A percentile compares a stretch with the other conserved stretches of the same genome.
These are phyloP conservation scores for Muscicapa comitata DNA, from an alignment of 2,797 vertebrate genomes.

Conservation along the genomic window DNA sequence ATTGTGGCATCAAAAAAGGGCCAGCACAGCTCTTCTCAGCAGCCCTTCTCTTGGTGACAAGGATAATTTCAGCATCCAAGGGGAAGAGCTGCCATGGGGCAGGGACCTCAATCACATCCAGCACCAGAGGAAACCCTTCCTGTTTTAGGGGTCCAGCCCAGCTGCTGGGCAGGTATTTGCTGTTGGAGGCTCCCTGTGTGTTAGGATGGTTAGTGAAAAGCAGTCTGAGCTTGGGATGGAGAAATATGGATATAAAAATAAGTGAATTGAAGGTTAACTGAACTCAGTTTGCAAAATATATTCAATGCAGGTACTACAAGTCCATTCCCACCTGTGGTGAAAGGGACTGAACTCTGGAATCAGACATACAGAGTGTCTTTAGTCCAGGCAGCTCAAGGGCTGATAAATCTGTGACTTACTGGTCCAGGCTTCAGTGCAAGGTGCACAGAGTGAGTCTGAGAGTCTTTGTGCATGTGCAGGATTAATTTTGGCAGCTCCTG, in stretches of 20 bases:
- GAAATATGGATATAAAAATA: not conserved
- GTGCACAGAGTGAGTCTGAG: not conserved
- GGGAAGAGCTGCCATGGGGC: not conserved
- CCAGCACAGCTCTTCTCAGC: not conserved
- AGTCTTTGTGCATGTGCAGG: not conserved
- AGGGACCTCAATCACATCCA: not conserved
- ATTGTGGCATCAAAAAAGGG: not conserved
- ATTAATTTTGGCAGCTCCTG: not conserved
- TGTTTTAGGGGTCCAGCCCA: fast-evolving
- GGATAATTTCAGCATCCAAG: not conserved
- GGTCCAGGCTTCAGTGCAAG: not conserved
- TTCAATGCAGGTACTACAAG: not conserved
- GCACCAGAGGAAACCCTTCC: not conserved
- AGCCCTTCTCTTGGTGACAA: not conserved
- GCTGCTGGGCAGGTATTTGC: not conserved
- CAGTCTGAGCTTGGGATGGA: not conserved
- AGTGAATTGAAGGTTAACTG: not conserved
- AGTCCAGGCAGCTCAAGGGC: not conserved
- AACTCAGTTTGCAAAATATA: not conserved
- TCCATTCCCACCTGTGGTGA: fast-evolving
- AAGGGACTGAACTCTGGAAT: not conserved
- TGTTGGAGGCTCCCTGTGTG: not conserved
- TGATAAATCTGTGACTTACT: not conserved
- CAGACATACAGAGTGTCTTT: fast-evolving
- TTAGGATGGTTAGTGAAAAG: not conserved